Percentiles rank a stretch among this genome's conserved stretches.
Conservation (phyloP, 1,140 invertebrate species). For the Cyclina sinensis region DNA sequence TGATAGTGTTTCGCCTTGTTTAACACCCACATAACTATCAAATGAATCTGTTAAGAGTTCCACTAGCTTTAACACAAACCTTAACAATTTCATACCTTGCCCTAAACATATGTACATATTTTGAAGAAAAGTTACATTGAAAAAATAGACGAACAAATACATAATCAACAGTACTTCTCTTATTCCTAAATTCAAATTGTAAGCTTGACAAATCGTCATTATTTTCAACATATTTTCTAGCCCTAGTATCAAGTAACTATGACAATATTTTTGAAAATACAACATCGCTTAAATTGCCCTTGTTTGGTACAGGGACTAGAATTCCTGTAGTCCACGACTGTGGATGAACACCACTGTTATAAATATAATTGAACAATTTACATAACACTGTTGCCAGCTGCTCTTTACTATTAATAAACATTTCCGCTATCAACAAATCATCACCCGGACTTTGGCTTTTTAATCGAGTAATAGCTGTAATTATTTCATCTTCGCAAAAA, state of each 20-base stretch:
- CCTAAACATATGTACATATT: not conserved
- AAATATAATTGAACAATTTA: no score
- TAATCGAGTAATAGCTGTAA: no score
- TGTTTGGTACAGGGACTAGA: slow-evolving; percentile 30
- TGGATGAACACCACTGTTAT: not conserved
- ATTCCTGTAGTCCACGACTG: slow-evolving; percentile 31
- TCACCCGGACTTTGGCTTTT: no score
- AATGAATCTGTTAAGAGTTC: not conserved
- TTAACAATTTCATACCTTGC: not conserved
- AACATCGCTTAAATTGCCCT: slow-evolving; percentile 23
- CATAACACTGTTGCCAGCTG: no score
- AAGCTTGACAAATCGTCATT: slow-evolving; percentile 30
- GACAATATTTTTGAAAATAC: slow-evolving; percentile 46
- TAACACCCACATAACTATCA: no score
- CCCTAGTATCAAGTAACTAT: slow-evolving; percentile 9
- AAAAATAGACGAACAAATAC: slow-evolving; percentile 33
- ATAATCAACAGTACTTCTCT: slow-evolving; percentile 18
- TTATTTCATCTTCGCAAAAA: no score
- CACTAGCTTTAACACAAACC: no score
- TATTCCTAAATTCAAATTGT: not conserved
- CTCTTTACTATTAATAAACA: no score
- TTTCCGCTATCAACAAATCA: no score
- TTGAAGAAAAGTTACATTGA: not conserved
- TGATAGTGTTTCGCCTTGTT: not conserved
- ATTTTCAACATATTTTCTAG: slow-evolving; percentile 17